Evolutionary conservation across 2,113 vertebrate species (phyloP), one percentile per base, ranked within the genome.

Genomic region (Noturus placidus): DNA sequence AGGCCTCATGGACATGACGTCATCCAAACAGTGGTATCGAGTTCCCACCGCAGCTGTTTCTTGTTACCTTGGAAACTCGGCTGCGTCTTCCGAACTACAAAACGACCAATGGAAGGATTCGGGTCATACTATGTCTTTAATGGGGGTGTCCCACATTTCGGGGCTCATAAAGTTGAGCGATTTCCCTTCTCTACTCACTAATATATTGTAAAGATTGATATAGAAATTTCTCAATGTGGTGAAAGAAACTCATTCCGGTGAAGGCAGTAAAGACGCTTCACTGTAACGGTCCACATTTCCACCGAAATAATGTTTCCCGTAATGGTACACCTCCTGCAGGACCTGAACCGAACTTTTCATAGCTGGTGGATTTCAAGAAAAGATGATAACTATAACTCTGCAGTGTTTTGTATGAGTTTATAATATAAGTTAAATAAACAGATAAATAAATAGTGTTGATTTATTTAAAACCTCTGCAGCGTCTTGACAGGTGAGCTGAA

Each of bases 41-140:
- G 27, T 85, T 52, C 83, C 42, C 46, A 52, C 38, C 86, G 80
- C 81, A 65, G 86, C 70, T 76, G 86, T 50, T 74, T 83, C 70
- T 83, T 33, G 89, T 89, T 87, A 61, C 90, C 87, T 65, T 79
- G 90, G 85, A 80, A 91, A 88, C 89, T 76, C 15, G 61, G 30
- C 87, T 87, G 91, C 89, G 86, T 90, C 85, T 89, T 92, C 90
- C 59, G 87, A 92, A 91, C 84, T 83, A 46, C 42, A 57, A 78
- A 89, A 42, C 70, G 81, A 91, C 91, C 92, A 92, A 91, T 92
- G 80, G 89, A 79, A 35, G 88, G 90, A 86, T 83, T 84, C 7
- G 87, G 92, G 33, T 33, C 83, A 78, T 91, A 91, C 92, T 81
- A 91, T 89, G 38, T 67, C 25, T 56, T 67, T 70, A 8, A 65